Conservation (phyloP, 2,797 vertebrate genomes). For the Orientallactaga sibirica region DNA sequence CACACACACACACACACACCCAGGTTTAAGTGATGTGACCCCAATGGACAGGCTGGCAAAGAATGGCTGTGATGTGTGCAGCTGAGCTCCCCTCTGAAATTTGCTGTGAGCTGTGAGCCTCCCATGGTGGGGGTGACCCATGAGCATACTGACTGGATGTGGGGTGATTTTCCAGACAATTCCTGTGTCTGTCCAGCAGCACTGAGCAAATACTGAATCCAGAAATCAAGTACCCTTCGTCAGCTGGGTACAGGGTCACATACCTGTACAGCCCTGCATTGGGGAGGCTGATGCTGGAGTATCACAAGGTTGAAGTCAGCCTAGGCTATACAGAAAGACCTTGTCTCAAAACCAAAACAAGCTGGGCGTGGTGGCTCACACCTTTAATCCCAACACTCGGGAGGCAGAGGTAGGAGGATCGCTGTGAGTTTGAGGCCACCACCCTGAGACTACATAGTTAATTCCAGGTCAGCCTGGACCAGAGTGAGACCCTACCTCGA, state of each 20-base stretch:
- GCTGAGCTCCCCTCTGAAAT: not conserved
- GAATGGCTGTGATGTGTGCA: fast-evolving
- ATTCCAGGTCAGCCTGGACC: no score
- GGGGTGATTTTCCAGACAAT: not conserved
- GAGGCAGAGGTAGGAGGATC: no score
- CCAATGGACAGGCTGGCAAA: not conserved
- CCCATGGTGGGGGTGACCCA: no score
- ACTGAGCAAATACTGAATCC: not conserved
- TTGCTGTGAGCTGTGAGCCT: not conserved
- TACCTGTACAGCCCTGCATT: not conserved
- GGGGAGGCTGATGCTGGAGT: not conserved
- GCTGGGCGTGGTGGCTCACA: no score
- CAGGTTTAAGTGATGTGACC: not conserved
- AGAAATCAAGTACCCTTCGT: not conserved
- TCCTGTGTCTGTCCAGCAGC: not conserved
- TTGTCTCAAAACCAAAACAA: no score
- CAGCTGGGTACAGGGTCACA: not conserved
- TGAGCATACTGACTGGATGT: not conserved
- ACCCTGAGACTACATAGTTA: no score
- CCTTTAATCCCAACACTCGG: no score
- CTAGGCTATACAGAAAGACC: no score
- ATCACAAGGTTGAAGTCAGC: not conserved
- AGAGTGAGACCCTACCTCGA: no score
- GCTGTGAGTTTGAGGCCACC: no score
- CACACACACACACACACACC: no score